A percentile compares a stretch with the other conserved stretches of the same genome.
Conservation (phyloP, 2,888 invertebrate species). For the Plusia festucae region DNA sequence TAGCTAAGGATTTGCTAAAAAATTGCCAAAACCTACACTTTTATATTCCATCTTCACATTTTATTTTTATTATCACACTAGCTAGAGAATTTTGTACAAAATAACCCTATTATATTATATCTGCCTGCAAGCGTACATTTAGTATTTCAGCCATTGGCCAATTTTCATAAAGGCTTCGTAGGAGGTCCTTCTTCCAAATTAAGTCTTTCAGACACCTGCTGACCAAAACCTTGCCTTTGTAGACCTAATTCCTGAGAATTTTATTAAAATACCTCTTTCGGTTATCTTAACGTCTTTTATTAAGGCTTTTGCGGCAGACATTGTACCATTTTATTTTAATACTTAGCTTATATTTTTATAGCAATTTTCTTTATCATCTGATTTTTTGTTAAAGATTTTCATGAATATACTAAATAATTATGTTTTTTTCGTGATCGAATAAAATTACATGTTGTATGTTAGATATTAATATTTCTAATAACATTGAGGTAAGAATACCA, state of each 20-base stretch:
- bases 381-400: background rate
- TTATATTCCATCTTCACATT: too few species aligned
- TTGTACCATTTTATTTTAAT: constrained; percentile 11
- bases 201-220: constrained; percentile 56
- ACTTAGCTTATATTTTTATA: constrained; percentile 8
- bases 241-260: constrained; percentile 31
- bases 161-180: constrained; percentile 55
- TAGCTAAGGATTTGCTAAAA: too few species aligned
- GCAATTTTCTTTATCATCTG: background rate
- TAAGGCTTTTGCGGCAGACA: constrained; percentile 19
- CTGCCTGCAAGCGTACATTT: constrained; percentile 5
- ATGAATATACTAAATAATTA: background rate
- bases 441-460: background rate
- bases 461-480: background rate
- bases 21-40: too few species aligned
- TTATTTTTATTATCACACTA: background rate
- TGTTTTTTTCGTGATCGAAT: background rate
- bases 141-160: constrained; percentile 25
- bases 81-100: background rate
- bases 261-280: constrained; percentile 31
- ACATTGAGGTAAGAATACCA: background rate
- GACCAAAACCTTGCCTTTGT: constrained; percentile 27
- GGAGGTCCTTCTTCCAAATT: constrained; percentile 56
- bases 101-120: constrained; percentile 10
- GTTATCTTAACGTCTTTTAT: constrained; percentile 29